Conservation (phyloP, 37 sponge, comb jelly and placozoan species). For the Eunapius fragilis region DNA sequence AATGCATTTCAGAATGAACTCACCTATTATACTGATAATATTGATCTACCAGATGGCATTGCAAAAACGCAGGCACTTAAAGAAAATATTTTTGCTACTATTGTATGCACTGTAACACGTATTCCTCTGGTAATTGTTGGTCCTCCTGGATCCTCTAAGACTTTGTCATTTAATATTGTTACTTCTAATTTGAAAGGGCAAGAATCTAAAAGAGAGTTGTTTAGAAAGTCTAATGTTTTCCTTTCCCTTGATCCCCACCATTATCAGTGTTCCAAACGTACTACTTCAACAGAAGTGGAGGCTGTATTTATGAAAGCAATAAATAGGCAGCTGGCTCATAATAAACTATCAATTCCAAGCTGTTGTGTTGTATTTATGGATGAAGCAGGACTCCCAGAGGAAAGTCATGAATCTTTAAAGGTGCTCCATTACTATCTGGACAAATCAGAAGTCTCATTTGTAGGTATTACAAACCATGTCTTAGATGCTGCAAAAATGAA, state of each 20-base stretch:
- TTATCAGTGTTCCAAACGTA: constrained; percentile 89
- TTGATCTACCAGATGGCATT: constrained; percentile 83
- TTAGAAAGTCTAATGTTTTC: constrained; percentile 55
- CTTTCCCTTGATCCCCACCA: constrained; percentile 75
- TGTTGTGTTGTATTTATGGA: constrained; percentile 74
- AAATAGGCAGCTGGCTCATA: constrained; percentile 66
- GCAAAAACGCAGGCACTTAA: constrained; percentile 88
- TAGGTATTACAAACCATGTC: constrained; percentile 73
- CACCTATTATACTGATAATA: constrained; percentile 38
- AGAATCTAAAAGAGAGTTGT: constrained; percentile 69
- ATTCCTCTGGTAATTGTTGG: constrained; percentile 92
- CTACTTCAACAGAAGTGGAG: constrained; percentile 87
- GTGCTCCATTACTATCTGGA: constrained; percentile 71
- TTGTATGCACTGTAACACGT: constrained; percentile 76
- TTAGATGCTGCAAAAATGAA: constrained; percentile 78
- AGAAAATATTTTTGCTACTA: constrained; percentile 90
- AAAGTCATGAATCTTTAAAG: constrained; percentile 75
- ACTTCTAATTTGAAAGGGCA: constrained; percentile 78
- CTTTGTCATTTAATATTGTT: constrained; percentile 88
- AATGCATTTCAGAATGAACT: constrained; percentile 54
- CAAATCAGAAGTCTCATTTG: constrained; percentile 66
- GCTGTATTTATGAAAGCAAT: constrained; percentile 84
- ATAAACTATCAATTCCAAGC: not conserved
- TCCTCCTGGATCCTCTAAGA: constrained; percentile 90
- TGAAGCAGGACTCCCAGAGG: constrained; percentile 82